phyloP scores from a whole-genome alignment of 2,888 invertebrate genomes.

The Aspidiotus rigidus region DNA sequence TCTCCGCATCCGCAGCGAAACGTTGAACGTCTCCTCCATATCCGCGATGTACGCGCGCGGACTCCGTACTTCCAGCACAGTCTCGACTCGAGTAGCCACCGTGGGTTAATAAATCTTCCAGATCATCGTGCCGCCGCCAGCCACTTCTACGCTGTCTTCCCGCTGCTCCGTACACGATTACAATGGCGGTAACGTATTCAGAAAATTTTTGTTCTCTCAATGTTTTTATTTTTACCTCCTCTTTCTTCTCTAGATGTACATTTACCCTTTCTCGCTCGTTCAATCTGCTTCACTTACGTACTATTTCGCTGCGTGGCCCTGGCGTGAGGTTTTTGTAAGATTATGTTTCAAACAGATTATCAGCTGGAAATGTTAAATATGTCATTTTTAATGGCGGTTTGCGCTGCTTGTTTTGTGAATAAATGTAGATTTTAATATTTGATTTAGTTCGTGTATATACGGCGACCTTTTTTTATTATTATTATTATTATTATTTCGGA shows the following conservation, averaged over 20 bases:
- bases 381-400: constrained; percentile 2
- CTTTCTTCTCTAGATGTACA: too few relatives aligned
- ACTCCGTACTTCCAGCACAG: neutral
- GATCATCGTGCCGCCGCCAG: constrained; percentile 17
- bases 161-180: constrained; percentile 4
- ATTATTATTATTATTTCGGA: too few relatives aligned
- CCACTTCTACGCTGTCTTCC: constrained; percentile 4
- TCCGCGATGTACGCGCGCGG: constrained; percentile 1
- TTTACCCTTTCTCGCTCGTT: too few relatives aligned
- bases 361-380: constrained; percentile 4
- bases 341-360: constrained; percentile 4
- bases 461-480: too few relatives aligned
- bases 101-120: constrained; percentile 23
- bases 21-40: neutral
- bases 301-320: neutral
- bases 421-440: constrained; percentile 1
- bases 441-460: neutral
- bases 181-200: constrained; percentile 8
- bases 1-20: too few relatives aligned
- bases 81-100: constrained; percentile 8
- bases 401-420: neutral
- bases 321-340: constrained; percentile 4
- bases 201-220: constrained; percentile 14
- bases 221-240: constrained; percentile 2
- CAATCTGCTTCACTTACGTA: too few relatives aligned